These are phyloP conservation scores for Pao palembangensis DNA, from an alignment of 2,113 vertebrate genomes.

Conservation along the genomic window DNA sequence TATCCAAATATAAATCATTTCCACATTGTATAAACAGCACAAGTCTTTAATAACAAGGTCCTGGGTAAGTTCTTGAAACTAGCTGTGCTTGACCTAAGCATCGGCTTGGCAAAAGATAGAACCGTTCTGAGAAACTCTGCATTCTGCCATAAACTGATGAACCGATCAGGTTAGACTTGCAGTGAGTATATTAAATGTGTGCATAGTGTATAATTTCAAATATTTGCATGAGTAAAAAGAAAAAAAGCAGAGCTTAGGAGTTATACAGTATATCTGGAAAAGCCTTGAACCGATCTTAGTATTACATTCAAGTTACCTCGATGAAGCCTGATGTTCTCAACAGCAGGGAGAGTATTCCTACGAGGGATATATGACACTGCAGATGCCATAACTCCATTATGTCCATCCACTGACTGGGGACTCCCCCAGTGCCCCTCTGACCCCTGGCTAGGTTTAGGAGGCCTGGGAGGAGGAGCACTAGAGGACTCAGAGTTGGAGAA, in stretches of 20 bases:
- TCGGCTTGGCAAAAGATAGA: conserved; percentile 39
- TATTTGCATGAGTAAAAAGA: neutral
- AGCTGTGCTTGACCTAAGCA: conserved; percentile 29
- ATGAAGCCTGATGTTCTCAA: conserved; percentile 92
- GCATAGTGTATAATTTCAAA: conserved; percentile 18
- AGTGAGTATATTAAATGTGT: conserved; percentile 48
- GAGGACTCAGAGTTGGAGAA: conserved; percentile 78
- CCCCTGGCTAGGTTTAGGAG: conserved; percentile 86
- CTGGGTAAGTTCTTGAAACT: conserved; percentile 47
- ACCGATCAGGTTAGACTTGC: conserved; percentile 10
- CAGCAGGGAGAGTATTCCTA: conserved; percentile 91
- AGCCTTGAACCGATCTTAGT: neutral
- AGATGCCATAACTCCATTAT: conserved; percentile 73
- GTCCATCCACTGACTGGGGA: conserved; percentile 77
- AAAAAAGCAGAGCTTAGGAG: neutral
- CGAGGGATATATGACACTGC: conserved; percentile 85
- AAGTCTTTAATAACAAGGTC: conserved; percentile 49
- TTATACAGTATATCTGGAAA: neutral
- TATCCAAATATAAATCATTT: conserved; percentile 1
- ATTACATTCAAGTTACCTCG: conserved; percentile 79
- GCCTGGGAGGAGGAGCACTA: conserved; percentile 82
- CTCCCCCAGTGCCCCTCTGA: conserved; percentile 85
- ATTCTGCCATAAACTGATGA: conserved; percentile 7
- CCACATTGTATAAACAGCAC: conserved; percentile 51
- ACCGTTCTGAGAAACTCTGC: conserved; percentile 1